A percentile compares a stretch with the other conserved stretches of the same genome.
Evolutionary conservation across 2,888 invertebrate species (phyloP).

Genomic region (Thereva nobilitata): DNA sequence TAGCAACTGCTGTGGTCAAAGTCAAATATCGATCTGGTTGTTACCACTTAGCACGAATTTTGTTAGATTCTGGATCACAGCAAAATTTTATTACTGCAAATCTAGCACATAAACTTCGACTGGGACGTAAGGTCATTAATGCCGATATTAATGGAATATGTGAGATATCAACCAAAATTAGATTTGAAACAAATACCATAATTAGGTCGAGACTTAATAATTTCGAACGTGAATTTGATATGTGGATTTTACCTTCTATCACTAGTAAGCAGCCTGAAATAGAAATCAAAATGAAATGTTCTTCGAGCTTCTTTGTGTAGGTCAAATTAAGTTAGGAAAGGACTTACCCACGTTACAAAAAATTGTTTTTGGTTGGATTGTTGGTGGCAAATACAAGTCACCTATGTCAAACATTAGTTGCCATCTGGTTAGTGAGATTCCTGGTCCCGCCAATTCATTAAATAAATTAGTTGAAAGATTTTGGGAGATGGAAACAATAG

Average conservation of each 20-base stretch:
- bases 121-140: neutral
- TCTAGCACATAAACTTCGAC: neutral
- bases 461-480: slow-evolving; percentile 15
- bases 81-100: neutral
- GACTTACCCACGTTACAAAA: slow-evolving; percentile 8
- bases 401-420: neutral
- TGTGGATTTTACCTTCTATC: too few species aligned
- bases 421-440: neutral
- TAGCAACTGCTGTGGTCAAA: slow-evolving; percentile 5
- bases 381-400: neutral
- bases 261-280: neutral
- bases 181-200: too few species aligned
- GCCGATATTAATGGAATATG: too few species aligned
- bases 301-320: neutral
- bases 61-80: slow-evolving; percentile 8
- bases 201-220: too few species aligned
- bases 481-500: slow-evolving; percentile 32
- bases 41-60: neutral
- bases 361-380: slow-evolving; percentile 16
- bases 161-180: too few species aligned
- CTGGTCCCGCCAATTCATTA: neutral
- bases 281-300: neutral
- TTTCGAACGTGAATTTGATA: too few species aligned
- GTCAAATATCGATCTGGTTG: slow-evolving; percentile 1
- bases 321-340: slow-evolving; percentile 14